phyloP scores from a whole-genome alignment of 2,888 invertebrate species.

The Rotaria sp. region DNA sequence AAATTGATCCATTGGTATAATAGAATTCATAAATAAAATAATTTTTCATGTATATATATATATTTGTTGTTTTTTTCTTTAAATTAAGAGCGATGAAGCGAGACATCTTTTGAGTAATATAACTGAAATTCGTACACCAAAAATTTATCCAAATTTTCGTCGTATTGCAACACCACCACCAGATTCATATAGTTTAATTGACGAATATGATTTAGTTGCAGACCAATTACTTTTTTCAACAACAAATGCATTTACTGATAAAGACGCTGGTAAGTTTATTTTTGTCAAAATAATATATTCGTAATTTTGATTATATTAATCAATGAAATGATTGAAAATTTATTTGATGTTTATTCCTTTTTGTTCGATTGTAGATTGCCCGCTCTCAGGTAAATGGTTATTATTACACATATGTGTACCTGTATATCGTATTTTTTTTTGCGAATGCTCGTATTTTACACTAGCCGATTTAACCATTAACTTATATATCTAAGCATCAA shows the following conservation, averaged over 20 bases:
- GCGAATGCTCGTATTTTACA: not conserved
- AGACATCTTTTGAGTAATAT: not conserved
- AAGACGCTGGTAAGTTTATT: not conserved
- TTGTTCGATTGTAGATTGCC: not conserved
- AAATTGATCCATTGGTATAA: not conserved
- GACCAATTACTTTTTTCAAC: slow-evolving; percentile 9
- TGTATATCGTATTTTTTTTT: not conserved
- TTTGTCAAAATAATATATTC: too few relatives aligned
- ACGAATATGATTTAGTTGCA: not conserved
- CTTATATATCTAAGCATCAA: not conserved
- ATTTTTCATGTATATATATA: too few relatives aligned
- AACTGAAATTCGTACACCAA: not conserved
- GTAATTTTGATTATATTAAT: too few relatives aligned
- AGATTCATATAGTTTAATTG: not conserved
- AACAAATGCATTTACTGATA: slow-evolving; percentile 9
- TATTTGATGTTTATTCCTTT: not conserved
- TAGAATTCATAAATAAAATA: too few relatives aligned
- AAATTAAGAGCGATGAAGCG: not conserved
- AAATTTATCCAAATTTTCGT: not conserved
- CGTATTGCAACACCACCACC: slow-evolving; percentile 23
- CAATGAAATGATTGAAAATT: too few relatives aligned
- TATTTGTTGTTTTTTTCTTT: not conserved
- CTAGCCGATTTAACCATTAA: not conserved
- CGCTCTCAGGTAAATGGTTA: not conserved
- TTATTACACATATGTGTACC: not conserved